Base-by-base conservation (phyloP, 2,113 vertebrate species). In the Brachypteracias leptosomus region DNA sequence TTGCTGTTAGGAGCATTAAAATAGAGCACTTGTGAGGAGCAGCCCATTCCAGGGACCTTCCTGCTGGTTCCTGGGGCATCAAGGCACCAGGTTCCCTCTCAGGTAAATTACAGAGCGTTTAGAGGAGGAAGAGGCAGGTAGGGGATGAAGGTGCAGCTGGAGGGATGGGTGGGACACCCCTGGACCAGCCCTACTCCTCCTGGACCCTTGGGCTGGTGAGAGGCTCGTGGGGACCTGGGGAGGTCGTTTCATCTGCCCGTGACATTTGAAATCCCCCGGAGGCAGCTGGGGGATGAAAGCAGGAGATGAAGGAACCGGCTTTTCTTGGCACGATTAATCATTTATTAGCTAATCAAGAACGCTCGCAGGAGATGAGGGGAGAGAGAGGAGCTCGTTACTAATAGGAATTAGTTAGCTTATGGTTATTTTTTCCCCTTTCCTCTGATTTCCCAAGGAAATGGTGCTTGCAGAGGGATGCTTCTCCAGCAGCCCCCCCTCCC, bases 261-360 rank as follows among this genome's bases (percentile, higher is more conserved):
- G 94, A 66, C 88, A 44, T 88, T 93, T 36, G 82, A 77, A 91
- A 86, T 80, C 67, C 92, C 96, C 88, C 6, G 42, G 85, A 93
- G 96, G 92, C 92, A 28, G 94, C 88, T 15, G 76, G 51, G 13
- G 94, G 93, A 95, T 96, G 95, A 94, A 95, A 96, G 94, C 88
- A 28, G 93, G 74, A 96, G 94, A 88, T 58, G 87, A 89, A 95
- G 91, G 92, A 86, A 90, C 59, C 1, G 38, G 78, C 94, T 88
- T 93, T 93, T 91, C 95, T 96, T 20, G 88, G 93, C 75, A 21
- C 52, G 55, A 96, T 96, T 94, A 96, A 97, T 97, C 95, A 95
- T 96, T 97, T 95, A 96, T 96, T 89, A 97, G 93, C 93, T 96
- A 94, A 96, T 97, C 96, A 96, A 86, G 95, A 90, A 6, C 26